These are phyloP conservation scores for Xiphorhynchus erythropygius DNA, from an alignment of 2,797 vertebrate species.

Conservation along the genomic window DNA sequence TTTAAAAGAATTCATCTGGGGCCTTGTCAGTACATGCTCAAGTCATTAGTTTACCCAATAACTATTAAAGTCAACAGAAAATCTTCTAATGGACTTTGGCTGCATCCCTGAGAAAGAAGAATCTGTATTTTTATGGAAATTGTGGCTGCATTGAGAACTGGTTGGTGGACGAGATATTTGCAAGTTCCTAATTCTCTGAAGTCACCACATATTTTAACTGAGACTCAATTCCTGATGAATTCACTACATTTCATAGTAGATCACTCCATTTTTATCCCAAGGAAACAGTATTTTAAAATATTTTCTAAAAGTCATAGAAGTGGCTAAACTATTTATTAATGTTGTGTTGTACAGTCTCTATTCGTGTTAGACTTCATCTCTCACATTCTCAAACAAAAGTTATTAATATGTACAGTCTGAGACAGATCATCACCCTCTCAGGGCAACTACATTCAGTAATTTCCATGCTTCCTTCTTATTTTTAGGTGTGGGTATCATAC, in stretches of 20 bases:
- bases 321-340: not conserved
- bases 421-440: not conserved
- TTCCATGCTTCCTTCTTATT: not conserved
- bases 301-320: not conserved
- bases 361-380: not conserved
- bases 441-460: not conserved
- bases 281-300: not conserved
- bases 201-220: not conserved
- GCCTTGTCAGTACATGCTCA: not conserved
- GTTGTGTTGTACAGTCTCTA: not conserved
- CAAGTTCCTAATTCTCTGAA: not conserved
- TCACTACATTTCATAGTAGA: not conserved
- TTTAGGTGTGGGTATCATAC: not conserved
- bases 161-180: not conserved
- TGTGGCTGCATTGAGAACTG: not conserved
- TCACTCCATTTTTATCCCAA: not conserved
- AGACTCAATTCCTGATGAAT: constrained; percentile 3
- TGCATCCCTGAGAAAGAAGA: not conserved
- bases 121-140: not conserved
- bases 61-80: not conserved
- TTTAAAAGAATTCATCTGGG: not conserved
- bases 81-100: not conserved
- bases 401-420: not conserved
- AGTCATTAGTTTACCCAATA: not conserved
- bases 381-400: not conserved